Percentiles rank a stretch among this genome's conserved stretches.
phyloP scores from a whole-genome alignment of 1,140 invertebrate genomes.

The Drosophila repletoides region DNA sequence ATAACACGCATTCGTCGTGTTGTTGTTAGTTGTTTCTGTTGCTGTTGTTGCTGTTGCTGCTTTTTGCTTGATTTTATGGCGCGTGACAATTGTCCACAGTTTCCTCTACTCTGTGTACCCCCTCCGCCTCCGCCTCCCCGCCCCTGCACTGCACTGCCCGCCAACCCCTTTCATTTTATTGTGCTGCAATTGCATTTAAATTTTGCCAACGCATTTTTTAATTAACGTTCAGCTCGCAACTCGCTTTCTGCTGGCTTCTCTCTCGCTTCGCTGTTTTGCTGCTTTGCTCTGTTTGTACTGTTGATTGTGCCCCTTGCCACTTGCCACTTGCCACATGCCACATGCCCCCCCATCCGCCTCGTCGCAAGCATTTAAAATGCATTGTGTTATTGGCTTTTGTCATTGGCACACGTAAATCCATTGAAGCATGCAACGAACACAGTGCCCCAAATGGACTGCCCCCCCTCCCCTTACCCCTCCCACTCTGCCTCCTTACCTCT shows the following conservation, averaged over 20 bases:
- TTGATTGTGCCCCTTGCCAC: slow-evolving; percentile 15
- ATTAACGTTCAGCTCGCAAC: slow-evolving; percentile 58
- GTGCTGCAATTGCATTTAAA: slow-evolving; percentile 77
- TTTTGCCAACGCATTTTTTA: slow-evolving; percentile 75
- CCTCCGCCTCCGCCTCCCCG: too few species aligned
- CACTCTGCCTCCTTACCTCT: too few species aligned
- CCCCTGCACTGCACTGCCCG: neutral
- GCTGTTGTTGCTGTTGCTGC: slow-evolving; percentile 45
- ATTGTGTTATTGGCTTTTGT: slow-evolving; percentile 56
- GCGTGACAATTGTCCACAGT: slow-evolving; percentile 72
- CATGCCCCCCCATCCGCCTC: neutral
- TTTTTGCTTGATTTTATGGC: slow-evolving; percentile 77
- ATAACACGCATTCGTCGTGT: slow-evolving; percentile 64
- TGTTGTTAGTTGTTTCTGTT: slow-evolving; percentile 15
- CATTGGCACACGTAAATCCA: slow-evolving; percentile 57
- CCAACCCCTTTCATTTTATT: slow-evolving; percentile 46
- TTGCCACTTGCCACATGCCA: slow-evolving; percentile 7
- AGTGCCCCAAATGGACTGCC: slow-evolving; percentile 24
- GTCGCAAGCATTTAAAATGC: slow-evolving; percentile 30
- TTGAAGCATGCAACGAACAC: slow-evolving; percentile 54
- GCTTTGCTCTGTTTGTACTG: slow-evolving; percentile 28
- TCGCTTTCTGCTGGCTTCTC: slow-evolving; percentile 20
- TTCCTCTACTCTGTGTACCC: neutral
- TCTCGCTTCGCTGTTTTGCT: slow-evolving; percentile 38
- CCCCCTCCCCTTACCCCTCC: too few species aligned